Percentiles rank a stretch among this genome's conserved stretches.
Evolutionary conservation across 1,140 invertebrate species (phyloP).

Genomic region (Pseudomyrmex pallidus): DNA sequence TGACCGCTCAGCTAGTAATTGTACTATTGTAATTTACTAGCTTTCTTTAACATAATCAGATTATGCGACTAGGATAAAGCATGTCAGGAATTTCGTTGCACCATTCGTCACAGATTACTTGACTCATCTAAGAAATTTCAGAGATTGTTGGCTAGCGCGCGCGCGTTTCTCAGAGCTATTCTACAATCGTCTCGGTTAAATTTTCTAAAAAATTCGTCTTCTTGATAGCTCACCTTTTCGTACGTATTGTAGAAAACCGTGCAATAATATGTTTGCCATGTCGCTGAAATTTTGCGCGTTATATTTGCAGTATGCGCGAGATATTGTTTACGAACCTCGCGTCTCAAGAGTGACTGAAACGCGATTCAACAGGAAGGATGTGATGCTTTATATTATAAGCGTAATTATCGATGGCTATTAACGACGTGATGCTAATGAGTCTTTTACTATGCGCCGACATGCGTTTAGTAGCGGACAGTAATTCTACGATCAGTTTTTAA

Average conservation of each 20-base stretch:
- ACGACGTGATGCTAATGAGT: constrained; percentile 52
- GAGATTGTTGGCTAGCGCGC: no score
- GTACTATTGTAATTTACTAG: background rate
- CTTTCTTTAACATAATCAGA: no score
- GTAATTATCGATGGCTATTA: constrained; percentile 61
- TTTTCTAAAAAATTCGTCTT: no score
- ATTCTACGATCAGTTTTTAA: background rate
- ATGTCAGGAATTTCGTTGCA: constrained; percentile 28
- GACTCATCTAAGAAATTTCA: constrained; percentile 31
- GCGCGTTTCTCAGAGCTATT: no score
- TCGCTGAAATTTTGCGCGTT: constrained; percentile 10
- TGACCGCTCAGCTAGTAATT: no score
- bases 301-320: background rate
- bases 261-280: constrained; percentile 39
- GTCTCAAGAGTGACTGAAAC: constrained; percentile 19
- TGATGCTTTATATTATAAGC: constrained; percentile 5
- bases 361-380: constrained; percentile 14
- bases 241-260: constrained; percentile 55
- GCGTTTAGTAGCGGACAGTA: background rate
- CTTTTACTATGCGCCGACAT: background rate
- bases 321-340: background rate
- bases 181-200: no score
- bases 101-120: constrained; percentile 47
- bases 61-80: constrained; percentile 12
- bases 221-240: constrained; percentile 45